These are phyloP conservation scores for Verasper variegatus DNA, from an alignment of 2,113 vertebrate genomes.

Conservation along the genomic window DNA sequence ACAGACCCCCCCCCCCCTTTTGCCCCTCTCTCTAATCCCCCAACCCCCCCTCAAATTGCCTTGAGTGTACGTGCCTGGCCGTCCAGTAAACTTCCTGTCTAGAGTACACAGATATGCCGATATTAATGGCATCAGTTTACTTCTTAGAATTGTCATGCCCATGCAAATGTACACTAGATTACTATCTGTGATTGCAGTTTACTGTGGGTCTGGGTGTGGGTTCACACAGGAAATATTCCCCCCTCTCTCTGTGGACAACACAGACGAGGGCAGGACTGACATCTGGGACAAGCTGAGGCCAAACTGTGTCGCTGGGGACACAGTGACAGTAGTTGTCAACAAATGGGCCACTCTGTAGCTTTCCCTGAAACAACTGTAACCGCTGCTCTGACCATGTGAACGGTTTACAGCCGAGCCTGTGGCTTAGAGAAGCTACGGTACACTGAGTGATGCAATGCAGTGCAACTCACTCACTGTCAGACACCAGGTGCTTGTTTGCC, in stretches of 20 bases:
- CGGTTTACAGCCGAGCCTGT: slow-evolving; percentile 8
- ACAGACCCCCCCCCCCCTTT: slow-evolving; percentile 36
- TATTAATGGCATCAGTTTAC: slow-evolving; percentile 79
- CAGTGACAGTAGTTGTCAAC: slow-evolving; percentile 46
- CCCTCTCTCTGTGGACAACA: slow-evolving; percentile 63
- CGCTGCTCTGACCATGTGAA: slow-evolving; percentile 51
- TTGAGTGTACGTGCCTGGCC: slow-evolving; percentile 73
- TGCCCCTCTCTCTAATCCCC: slow-evolving; percentile 1
- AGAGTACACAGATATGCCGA: slow-evolving; percentile 75
- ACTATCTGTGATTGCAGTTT: slow-evolving; percentile 64
- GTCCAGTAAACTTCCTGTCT: slow-evolving; percentile 83
- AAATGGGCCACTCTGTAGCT: slow-evolving; percentile 19
- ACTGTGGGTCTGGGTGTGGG: slow-evolving; percentile 74
- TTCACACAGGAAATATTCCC: slow-evolving; percentile 80
- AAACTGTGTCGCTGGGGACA: slow-evolving; percentile 57
- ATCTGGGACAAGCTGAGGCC: slow-evolving; percentile 59
- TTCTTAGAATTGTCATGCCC: slow-evolving; percentile 72
- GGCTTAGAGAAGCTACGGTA: slow-evolving; percentile 34
- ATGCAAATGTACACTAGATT: slow-evolving; percentile 67
- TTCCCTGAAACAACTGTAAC: slow-evolving; percentile 10
- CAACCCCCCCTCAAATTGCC: slow-evolving; percentile 54
- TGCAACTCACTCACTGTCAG: slow-evolving; percentile 41
- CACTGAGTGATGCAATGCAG: slow-evolving; percentile 67
- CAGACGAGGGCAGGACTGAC: slow-evolving; percentile 65
- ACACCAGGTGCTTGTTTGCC: slow-evolving; percentile 43